Evolutionary conservation across 2,888 invertebrate genomes (phyloP).

Genomic region (Melolontha melolontha): DNA sequence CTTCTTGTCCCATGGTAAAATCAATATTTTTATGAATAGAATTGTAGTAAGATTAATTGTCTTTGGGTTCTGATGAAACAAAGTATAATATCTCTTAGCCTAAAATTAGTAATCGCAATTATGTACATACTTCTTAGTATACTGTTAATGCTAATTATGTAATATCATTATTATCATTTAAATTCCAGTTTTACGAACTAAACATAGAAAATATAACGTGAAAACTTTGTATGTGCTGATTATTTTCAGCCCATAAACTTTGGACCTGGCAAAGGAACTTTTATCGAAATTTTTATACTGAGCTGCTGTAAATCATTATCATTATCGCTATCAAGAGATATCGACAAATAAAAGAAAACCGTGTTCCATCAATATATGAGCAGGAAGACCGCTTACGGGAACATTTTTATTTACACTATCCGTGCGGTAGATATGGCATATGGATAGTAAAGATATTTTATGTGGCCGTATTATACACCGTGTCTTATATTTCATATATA

Average conservation of each 20-base stretch:
- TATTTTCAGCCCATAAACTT: conserved; percentile 31
- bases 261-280: conserved; percentile 18
- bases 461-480: conserved; percentile 31
- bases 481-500: conserved; percentile 29
- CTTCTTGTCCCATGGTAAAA: too few relatives aligned
- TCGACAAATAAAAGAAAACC: conserved; percentile 29
- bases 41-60: too few relatives aligned
- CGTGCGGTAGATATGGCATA: background rate
- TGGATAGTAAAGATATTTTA: conserved; percentile 24
- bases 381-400: background rate
- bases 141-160: background rate
- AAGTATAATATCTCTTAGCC: too few relatives aligned
- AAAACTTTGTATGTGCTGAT: conserved; percentile 16
- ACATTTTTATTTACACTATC: conserved; percentile 17
- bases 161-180: background rate
- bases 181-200: conserved; percentile 3
- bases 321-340: conserved; percentile 13
- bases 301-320: conserved; percentile 13
- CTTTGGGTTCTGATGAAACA: too few relatives aligned
- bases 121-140: background rate
- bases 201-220: conserved; percentile 1
- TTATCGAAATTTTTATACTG: conserved; percentile 24
- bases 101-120: background rate
- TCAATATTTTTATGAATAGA: too few relatives aligned
- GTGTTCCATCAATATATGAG: conserved; percentile 7